These are phyloP conservation scores for Ptilorrhoa leucosticta DNA, from an alignment of 2,113 vertebrate genomes.

Conservation along the genomic window DNA sequence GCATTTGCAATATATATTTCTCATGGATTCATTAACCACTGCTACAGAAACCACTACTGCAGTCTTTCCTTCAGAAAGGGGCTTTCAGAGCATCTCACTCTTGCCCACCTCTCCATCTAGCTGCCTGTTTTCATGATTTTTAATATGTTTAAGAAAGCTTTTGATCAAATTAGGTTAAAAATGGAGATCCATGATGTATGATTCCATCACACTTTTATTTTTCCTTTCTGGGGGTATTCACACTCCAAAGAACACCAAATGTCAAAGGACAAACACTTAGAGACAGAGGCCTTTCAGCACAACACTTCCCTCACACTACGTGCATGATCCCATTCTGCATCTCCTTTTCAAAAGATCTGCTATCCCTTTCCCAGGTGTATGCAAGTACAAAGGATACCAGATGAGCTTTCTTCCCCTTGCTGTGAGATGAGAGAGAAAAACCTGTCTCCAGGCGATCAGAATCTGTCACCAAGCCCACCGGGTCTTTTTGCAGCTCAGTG, in stretches of 20 bases:
- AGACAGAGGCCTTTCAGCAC: not conserved
- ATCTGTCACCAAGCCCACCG: not conserved
- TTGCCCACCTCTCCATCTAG: not conserved
- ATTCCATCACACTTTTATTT: not conserved
- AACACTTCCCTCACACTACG: fast-evolving
- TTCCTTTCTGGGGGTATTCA: not conserved
- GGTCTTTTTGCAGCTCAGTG: not conserved
- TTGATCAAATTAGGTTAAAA: not conserved
- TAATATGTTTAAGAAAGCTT: not conserved
- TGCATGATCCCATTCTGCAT: not conserved
- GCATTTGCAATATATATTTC: not conserved
- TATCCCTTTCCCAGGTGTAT: not conserved
- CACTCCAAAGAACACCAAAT: not conserved
- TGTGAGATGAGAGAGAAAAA: not conserved
- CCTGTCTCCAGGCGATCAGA: not conserved
- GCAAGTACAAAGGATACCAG: not conserved
- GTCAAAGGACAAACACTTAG: not conserved
- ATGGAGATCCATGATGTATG: not conserved
- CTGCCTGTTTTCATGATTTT: not conserved
- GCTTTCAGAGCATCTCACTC: not conserved
- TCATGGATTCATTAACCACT: not conserved
- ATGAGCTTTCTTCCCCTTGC: not conserved
- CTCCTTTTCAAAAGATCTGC: not conserved
- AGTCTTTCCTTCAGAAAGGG: not conserved
- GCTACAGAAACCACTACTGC: not conserved